Evolutionary conservation across 2,888 invertebrate species (phyloP), one percentile per base, ranked within the genome.

Genomic region (Glaucopsyche alexis): DNA sequence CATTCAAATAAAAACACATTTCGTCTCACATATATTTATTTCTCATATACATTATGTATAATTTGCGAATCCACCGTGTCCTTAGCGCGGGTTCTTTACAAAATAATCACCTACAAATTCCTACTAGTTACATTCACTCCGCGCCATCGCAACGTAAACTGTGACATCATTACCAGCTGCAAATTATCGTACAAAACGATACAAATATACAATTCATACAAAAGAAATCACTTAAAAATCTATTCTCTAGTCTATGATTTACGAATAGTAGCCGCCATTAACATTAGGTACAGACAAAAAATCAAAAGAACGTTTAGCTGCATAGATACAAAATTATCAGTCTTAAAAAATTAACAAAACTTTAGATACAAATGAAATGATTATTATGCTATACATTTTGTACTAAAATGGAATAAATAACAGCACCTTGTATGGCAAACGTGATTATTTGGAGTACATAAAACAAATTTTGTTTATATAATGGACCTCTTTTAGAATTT

Each of bases 11-110:
- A 76, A 84, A 81, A 83, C 71, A 65, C 42, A 14, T 72, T 89
- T 89, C 90, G 90, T 91, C 87, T 92, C 91, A 93, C 92, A 93
- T 93, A 92, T 90, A 91, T 92, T 91, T 92, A 91, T 91, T 93
- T 90, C 89, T 87, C 92, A 93, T 92, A 93, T 93, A 93, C 91
- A 92, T 80, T 92, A 92, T 92, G 91, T 93, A 93, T 91, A 92
- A 89, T 89, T 87, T 90, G 89, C 92, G 92, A 92, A 92, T 91
- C 91, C 91, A 91, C 91, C 90, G 91, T 91, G 91, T 85, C 91
- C 88, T 88, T 86, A 88, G 88, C 87, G 90, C 87, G 89, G 91
- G 90, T 85, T 76, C 72, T 82, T 89, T 87, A 91, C 86, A 91
- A 91, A 92, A 90, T 87, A 89, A 90, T 86, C 80, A 82, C 84